Base-by-base conservation (phyloP, 2,888 invertebrate species). In the Brachypalpus laphriformis region DNA sequence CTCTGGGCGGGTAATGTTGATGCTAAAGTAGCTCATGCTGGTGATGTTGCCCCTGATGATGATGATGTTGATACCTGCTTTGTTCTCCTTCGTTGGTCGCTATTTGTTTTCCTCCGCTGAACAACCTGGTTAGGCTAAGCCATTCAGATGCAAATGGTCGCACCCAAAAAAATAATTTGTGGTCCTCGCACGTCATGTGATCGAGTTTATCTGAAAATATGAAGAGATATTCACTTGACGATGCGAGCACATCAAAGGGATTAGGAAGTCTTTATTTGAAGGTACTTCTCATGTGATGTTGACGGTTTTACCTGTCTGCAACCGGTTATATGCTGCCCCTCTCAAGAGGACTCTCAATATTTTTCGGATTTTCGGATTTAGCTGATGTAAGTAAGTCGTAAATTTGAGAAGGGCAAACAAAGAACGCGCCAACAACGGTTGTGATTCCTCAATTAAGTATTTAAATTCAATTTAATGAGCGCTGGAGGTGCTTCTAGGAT, bases 211-310 rank as follows among this genome's bases (percentile, higher is more conserved):
- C 65, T 65, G 57, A 54, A 85, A 85, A 75, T 85, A 85, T 80
- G 68, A 85, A 70, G 45, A 59, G 61, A 70, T 57, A 74, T 65
- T 65, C 83, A 63, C 81, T 81, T 81, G 85, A 80, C 71, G 74
- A 81, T 59, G 70, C 80, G 70, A 83, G 37, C 68, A 72, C 78
- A 74, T 83, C 78, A 83, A 82, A 83, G 78, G 83, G 78, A 83
- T 83, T 83, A 83, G 72, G 56, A 72, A 74, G 72, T 70, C 68
- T 78, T 78, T 78, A 78, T 78, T 59, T 75, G n/a, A n/a, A n/a
- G n/a, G n/a, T n/a, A n/a, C n/a, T n/a, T n/a, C n/a, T n/a, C n/a
- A n/a, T n/a, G 72, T 65, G 25, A 51, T 65, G 80, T 70, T 75
- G 80, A 85, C 70, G 68, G 70, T 34, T 54, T 45, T 65, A 59